Conservation (phyloP, 2,888 invertebrate species). For the Dendrolimus pini region DNA sequence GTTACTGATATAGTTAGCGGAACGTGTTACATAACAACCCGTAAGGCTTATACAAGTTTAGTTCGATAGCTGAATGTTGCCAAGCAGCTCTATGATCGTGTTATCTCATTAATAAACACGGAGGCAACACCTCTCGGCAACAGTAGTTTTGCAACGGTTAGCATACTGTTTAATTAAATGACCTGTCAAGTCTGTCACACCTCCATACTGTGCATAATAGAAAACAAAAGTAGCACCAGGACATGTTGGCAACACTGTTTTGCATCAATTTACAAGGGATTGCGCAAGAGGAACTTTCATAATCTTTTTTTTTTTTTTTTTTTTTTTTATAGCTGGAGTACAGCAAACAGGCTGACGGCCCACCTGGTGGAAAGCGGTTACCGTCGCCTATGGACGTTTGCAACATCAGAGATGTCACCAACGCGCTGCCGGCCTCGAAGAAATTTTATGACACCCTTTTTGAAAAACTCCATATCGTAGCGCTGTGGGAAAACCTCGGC, state of each 20-base stretch:
- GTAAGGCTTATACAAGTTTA: background rate
- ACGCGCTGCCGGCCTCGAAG: no score
- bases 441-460: no score
- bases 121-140: conserved; percentile 27
- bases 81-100: conserved; percentile 36
- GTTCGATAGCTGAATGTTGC: conserved; percentile 2
- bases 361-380: no score
- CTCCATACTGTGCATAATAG: conserved; percentile 23
- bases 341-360: no score
- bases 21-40: background rate
- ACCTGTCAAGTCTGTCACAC: conserved; percentile 39
- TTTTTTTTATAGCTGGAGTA: no score
- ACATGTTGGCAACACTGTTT: conserved; percentile 16
- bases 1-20: background rate
- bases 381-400: no score
- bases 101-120: conserved; percentile 47
- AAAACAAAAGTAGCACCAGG: conserved; percentile 31
- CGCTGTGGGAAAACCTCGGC: no score
- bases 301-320: no score
- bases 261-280: conserved; percentile 23
- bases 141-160: conserved; percentile 41
- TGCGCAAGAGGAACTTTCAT: conserved; percentile 46
- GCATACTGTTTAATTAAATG: conserved; percentile 45
- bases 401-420: no score
- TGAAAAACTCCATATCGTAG: no score